A percentile compares a stretch with the other conserved stretches of the same genome.
Conservation (phyloP, 2,888 invertebrate genomes). For the Acanthosepion pharaonis region DNA sequence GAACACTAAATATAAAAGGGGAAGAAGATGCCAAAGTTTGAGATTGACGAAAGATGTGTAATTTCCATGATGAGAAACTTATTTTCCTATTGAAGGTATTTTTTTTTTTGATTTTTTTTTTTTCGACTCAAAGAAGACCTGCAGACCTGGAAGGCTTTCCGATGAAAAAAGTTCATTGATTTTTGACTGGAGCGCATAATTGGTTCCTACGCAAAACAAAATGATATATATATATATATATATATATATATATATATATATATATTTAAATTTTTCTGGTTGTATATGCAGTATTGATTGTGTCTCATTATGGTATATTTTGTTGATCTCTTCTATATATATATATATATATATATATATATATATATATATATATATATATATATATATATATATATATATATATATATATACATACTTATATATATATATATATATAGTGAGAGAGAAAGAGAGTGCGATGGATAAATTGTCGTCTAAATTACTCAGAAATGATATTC, state of each 20-base stretch:
- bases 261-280: not conserved
- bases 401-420: not conserved
- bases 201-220: not conserved
- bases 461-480: no score
- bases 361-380: no score
- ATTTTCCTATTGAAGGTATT: not conserved
- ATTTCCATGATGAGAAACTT: not conserved
- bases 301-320: not conserved
- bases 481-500: no score
- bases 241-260: not conserved
- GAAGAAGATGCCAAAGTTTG: not conserved
- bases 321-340: not conserved
- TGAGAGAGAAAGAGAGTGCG: no score
- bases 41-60: constrained; percentile 4
- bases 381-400: not conserved
- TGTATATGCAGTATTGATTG: not conserved
- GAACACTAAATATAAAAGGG: no score
- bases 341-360: not conserved
- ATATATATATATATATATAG: no score
- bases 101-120: not conserved
- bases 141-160: not conserved
- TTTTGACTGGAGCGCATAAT: not conserved
- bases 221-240: not conserved
- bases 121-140: not conserved
- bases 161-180: not conserved